These are phyloP conservation scores for Erythrocercus mccallii DNA, from an alignment of 2,113 vertebrate genomes.

Conservation along the genomic window DNA sequence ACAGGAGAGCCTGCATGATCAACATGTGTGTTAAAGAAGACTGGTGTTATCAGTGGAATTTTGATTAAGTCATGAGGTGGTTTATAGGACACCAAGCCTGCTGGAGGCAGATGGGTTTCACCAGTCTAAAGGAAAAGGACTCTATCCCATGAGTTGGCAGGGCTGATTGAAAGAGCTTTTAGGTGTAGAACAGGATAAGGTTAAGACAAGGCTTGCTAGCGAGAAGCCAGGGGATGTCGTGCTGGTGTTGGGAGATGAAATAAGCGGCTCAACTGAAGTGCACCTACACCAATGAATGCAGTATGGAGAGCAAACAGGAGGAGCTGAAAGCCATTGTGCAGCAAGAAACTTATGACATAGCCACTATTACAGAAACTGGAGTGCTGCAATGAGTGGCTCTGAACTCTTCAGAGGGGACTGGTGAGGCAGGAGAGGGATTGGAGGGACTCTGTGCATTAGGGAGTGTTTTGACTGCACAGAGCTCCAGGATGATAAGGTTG, in stretches of 20 bases:
- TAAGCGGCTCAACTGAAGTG: background rate
- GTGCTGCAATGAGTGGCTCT: background rate
- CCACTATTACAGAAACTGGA: background rate
- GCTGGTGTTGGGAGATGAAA: background rate
- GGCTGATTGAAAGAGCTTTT: background rate
- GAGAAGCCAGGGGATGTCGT: background rate
- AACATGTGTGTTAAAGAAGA: background rate
- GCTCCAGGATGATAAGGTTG: background rate
- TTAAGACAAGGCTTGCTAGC: background rate
- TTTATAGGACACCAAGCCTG: background rate
- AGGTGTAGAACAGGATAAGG: background rate
- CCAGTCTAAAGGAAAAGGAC: background rate
- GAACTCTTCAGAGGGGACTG: background rate
- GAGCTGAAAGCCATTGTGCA: background rate
- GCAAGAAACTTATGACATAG: background rate
- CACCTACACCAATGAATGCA: background rate
- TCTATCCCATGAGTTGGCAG: background rate
- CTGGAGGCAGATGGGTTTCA: background rate
- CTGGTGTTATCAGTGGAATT: background rate
- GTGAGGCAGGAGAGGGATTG: background rate
- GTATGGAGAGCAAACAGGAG: background rate
- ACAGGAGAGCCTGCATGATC: background rate
- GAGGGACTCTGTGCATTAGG: background rate
- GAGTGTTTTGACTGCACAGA: fast-evolving
- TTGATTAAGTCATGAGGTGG: fast-evolving